Evolutionary conservation across 1,140 invertebrate species (phyloP).

Genomic region (Drosophila sechellia): DNA sequence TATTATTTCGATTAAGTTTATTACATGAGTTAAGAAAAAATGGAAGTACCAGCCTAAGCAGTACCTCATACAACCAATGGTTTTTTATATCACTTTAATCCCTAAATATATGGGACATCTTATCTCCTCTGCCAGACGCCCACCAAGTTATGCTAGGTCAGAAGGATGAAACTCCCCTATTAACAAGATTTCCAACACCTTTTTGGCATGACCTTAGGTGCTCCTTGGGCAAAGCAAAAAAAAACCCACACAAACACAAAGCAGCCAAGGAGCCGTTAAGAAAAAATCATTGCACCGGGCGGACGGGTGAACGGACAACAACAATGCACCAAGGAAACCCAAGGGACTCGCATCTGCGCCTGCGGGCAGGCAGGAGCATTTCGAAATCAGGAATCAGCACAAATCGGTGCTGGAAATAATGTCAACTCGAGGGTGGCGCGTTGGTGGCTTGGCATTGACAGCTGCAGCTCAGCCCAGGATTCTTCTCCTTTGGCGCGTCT

Average conservation of each 20-base stretch:
- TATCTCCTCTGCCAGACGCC: constrained; percentile 1
- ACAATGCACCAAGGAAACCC: constrained; percentile 62
- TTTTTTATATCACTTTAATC: not conserved
- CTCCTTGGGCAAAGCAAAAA: constrained; percentile 27
- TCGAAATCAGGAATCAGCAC: constrained; percentile 30
- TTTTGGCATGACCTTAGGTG: constrained; percentile 40
- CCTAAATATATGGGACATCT: constrained; percentile 23
- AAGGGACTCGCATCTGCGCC: constrained; percentile 64
- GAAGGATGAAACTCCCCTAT: constrained; percentile 61
- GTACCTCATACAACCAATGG: too few species aligned
- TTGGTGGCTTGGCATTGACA: constrained; percentile 71
- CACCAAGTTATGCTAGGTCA: constrained; percentile 33
- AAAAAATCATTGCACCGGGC: constrained; percentile 76
- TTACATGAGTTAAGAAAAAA: too few species aligned
- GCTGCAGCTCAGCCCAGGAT: constrained; percentile 42
- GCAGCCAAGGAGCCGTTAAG: constrained; percentile 21
- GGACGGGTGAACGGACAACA: constrained; percentile 42
- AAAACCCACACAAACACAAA: constrained; percentile 51
- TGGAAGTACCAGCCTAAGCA: too few species aligned
- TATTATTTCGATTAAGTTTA: too few species aligned
- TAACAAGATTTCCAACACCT: constrained; percentile 72
- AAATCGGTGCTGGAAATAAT: constrained; percentile 63
- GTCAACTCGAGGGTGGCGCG: constrained; percentile 71
- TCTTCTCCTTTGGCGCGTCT: constrained; percentile 67
- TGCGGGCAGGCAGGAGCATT: constrained; percentile 41